A percentile compares a stretch with the other conserved stretches of the same genome.
These are phyloP conservation scores for Leptinotarsa texana DNA, from an alignment of 1,140 invertebrate species.

Conservation along the genomic window DNA sequence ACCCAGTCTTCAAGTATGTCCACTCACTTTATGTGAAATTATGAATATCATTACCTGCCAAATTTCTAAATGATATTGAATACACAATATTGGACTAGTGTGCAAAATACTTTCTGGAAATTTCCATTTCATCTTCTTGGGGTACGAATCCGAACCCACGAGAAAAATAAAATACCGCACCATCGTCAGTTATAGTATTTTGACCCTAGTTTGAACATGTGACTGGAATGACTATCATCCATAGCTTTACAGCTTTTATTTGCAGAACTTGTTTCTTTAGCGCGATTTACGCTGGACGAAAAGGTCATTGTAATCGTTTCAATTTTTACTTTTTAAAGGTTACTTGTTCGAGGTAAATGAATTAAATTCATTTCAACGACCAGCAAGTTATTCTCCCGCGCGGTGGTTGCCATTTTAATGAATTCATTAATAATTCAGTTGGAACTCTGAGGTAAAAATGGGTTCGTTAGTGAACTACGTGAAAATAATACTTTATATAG, in stretches of 20 bases:
- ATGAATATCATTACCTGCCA: no score
- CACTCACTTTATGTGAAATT: no score
- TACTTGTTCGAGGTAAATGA: slow-evolving; percentile 51
- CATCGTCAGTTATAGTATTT: not conserved
- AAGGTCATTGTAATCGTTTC: slow-evolving; percentile 49
- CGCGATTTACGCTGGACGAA: slow-evolving; percentile 40
- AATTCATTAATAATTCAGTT: slow-evolving; percentile 12
- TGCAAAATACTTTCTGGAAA: no score
- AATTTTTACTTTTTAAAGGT: slow-evolving; percentile 51
- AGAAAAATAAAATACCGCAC: no score
- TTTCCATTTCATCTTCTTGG: no score
- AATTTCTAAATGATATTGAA: no score
- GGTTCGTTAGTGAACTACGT: not conserved
- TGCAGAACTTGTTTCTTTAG: slow-evolving; percentile 44
- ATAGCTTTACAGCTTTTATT: slow-evolving; percentile 25
- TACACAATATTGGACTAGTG: no score
- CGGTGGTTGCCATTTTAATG: slow-evolving; percentile 44
- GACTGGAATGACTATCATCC: not conserved
- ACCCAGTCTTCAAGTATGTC: no score
- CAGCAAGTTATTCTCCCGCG: slow-evolving; percentile 28
- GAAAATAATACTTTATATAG: not conserved
- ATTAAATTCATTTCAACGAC: slow-evolving; percentile 48
- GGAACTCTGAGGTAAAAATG: not conserved
- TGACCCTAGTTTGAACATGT: not conserved
- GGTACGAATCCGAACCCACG: no score